Conservation (phyloP, 2,888 invertebrate species). For the Melitaea athalia region DNA sequence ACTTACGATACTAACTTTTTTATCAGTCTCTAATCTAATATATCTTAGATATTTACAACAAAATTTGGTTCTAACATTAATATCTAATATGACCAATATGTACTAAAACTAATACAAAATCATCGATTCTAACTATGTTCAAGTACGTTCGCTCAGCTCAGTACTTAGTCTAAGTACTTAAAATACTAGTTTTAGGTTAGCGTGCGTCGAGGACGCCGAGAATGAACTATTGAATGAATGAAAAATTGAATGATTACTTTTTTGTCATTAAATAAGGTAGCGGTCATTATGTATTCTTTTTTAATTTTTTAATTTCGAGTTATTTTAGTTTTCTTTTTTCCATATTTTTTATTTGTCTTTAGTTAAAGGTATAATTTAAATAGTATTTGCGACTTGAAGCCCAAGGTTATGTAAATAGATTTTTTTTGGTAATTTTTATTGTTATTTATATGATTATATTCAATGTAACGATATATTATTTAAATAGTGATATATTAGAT, state of each 20-base stretch:
- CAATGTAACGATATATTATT: background rate
- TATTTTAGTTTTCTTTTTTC: background rate
- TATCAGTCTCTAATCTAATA: too few relatives aligned
- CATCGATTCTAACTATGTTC: conserved; percentile 26
- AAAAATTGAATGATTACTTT: conserved; percentile 6
- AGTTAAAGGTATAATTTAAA: background rate
- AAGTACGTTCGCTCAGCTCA: conserved; percentile 31
- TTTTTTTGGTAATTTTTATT: background rate
- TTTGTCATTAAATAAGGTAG: background rate
- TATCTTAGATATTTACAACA: too few relatives aligned
- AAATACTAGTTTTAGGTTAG: conserved; percentile 42
- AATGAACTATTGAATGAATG: conserved; percentile 10
- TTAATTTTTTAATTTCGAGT: background rate
- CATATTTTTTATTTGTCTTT: background rate
- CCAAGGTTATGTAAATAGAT: background rate
- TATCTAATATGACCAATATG: background rate
- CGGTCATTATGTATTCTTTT: background rate
- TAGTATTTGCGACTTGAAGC: background rate
- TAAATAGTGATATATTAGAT: conserved; percentile 7
- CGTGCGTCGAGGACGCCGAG: conserved; percentile 47
- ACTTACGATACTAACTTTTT: too few relatives aligned
- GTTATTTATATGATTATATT: background rate
- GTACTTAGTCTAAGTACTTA: conserved; percentile 32
- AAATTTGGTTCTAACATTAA: too few relatives aligned
- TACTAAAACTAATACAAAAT: conserved; percentile 16